phyloP scores from a whole-genome alignment of 2,888 invertebrate genomes.

The Sussaba pulchella region DNA sequence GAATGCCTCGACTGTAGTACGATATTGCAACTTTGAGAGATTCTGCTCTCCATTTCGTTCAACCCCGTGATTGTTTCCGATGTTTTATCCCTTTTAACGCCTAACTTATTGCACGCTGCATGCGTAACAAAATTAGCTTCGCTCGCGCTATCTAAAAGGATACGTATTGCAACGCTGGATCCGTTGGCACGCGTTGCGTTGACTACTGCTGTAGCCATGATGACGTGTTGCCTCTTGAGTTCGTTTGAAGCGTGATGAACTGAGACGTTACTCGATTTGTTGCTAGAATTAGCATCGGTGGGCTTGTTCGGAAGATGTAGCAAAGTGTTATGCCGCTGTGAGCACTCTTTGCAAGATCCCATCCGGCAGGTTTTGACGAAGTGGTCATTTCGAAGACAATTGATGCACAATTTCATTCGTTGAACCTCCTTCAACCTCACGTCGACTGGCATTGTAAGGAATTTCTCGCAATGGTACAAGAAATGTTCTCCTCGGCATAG shows the following conservation, averaged over 20 bases:
- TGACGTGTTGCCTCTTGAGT: conserved; percentile 4
- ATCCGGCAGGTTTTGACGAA: conserved; percentile 46
- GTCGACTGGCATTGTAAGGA: conserved; percentile 42
- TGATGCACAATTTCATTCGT: conserved; percentile 41
- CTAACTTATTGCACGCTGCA: conserved; percentile 37
- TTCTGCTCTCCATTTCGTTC: conserved; percentile 20
- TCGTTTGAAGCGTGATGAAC: background rate
- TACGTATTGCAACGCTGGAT: conserved; percentile 22
- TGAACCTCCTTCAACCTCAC: conserved; percentile 40
- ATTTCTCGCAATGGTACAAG: conserved; percentile 54
- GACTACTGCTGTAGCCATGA: conserved; percentile 58
- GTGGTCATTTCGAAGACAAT: conserved; percentile 57
- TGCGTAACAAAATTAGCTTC: conserved; percentile 52
- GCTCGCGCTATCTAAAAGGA: conserved; percentile 49
- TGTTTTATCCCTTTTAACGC: conserved; percentile 15
- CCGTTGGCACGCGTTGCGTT: conserved; percentile 30
- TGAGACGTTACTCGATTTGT: background rate
- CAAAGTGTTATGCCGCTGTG: conserved; percentile 52
- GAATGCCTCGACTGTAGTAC: conserved; percentile 22
- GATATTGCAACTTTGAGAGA: conserved; percentile 24
- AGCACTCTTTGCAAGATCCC: conserved; percentile 50
- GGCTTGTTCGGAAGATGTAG: conserved; percentile 10
- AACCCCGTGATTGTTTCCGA: conserved; percentile 43
- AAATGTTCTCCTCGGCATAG: conserved; percentile 56
- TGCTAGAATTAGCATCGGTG: background rate